These are phyloP conservation scores for Ceratothoa steindachneri DNA, from an alignment of 2,888 invertebrate genomes.

Conservation along the genomic window DNA sequence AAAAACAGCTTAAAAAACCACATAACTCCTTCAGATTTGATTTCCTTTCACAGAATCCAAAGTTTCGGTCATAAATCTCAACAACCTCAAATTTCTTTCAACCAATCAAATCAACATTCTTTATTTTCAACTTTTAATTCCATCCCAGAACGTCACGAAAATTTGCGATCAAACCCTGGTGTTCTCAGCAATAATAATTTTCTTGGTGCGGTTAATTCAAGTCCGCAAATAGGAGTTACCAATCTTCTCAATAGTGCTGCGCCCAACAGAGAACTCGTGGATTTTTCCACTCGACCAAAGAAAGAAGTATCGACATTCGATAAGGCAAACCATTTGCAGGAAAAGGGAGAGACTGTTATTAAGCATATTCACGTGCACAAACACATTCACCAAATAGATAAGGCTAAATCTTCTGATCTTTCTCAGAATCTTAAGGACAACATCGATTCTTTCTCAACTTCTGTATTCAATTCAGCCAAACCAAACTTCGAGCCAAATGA, in stretches of 20 bases:
- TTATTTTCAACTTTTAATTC: no score
- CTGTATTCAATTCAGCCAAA: not conserved
- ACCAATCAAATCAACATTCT: no score
- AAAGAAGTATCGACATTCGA: not conserved
- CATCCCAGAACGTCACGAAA: no score
- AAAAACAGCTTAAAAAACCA: no score
- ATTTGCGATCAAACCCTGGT: no score
- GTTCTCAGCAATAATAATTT: no score
- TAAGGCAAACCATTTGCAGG: not conserved
- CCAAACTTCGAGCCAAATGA: not conserved
- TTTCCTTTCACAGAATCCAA: no score
- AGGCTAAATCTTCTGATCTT: not conserved
- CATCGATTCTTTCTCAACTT: not conserved
- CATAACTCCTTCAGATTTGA: no score
- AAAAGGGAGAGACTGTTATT: not conserved
- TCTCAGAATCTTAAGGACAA: not conserved
- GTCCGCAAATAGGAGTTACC: no score
- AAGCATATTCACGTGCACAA: not conserved
- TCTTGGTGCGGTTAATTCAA: no score
- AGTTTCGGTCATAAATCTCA: no score
- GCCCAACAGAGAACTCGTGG: not conserved
- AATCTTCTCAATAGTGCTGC: not conserved
- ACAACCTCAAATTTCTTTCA: no score
- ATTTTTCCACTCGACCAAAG: not conserved
- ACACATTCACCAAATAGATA: not conserved